Evolutionary conservation across 1,140 invertebrate genomes (phyloP).

Genomic region (Pissodes strobi): DNA sequence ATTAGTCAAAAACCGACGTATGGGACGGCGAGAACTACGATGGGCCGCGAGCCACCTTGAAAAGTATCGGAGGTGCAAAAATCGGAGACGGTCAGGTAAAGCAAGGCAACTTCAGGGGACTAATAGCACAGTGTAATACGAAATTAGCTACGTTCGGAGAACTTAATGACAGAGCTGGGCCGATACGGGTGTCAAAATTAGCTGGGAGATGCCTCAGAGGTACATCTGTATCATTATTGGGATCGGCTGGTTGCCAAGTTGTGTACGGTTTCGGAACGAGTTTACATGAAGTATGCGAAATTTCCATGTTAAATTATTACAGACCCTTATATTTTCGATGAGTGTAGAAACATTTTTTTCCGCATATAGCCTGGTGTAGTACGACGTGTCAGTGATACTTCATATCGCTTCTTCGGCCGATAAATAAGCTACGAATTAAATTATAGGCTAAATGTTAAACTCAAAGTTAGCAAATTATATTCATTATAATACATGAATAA

Average conservation of each 20-base stretch:
- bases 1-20: constrained; percentile 25
- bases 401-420: too few relatives aligned
- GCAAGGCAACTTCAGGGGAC: constrained; percentile 29
- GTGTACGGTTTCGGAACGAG: too few relatives aligned
- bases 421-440: too few relatives aligned
- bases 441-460: too few relatives aligned
- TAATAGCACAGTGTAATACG: constrained; percentile 34
- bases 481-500: too few relatives aligned
- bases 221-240: constrained; percentile 34
- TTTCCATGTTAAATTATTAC: too few relatives aligned
- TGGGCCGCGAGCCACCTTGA: neutral
- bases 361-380: too few relatives aligned
- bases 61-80: constrained; percentile 31
- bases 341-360: too few relatives aligned
- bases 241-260: constrained; percentile 3
- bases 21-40: neutral
- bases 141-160: constrained; percentile 35
- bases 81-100: constrained; percentile 25
- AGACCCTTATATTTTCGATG: too few relatives aligned
- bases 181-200: constrained; percentile 39
- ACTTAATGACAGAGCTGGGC: constrained; percentile 32
- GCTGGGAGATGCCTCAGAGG: constrained; percentile 28
- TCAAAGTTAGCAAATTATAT: too few relatives aligned
- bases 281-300: too few relatives aligned
- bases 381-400: too few relatives aligned